Conservation (phyloP, 2,797 vertebrate species). For the Toxotes lorentzi region DNA sequence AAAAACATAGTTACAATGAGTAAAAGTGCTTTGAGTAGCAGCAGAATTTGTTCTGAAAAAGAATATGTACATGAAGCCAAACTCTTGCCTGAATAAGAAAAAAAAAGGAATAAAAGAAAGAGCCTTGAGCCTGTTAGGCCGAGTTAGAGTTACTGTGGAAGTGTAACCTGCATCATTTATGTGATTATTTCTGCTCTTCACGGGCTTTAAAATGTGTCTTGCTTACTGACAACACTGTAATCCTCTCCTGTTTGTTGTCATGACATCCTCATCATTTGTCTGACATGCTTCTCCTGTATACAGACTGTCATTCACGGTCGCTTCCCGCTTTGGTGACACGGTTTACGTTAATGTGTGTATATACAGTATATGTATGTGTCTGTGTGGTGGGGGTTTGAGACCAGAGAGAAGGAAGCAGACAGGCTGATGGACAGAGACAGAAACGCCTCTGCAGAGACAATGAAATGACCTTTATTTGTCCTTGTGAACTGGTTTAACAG, state of each 20-base stretch:
- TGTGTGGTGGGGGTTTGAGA: slow-evolving; percentile 16
- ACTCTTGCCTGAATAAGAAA: slow-evolving; percentile 29
- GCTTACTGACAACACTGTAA: slow-evolving; percentile 71
- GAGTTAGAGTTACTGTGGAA: slow-evolving; percentile 39
- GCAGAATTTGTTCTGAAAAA: slow-evolving; percentile 1
- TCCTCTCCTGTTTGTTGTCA: slow-evolving; percentile 71
- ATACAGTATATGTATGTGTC: slow-evolving; percentile 14
- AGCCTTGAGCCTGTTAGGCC: slow-evolving; percentile 46
- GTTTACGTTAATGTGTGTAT: slow-evolving; percentile 5
- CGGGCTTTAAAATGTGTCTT: slow-evolving; percentile 55
- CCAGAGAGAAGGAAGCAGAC: slow-evolving; percentile 12
- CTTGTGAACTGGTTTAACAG: slow-evolving; percentile 61
- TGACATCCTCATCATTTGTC: slow-evolving; percentile 60
- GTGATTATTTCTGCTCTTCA: slow-evolving; percentile 68
- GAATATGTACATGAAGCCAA: slow-evolving; percentile 19
- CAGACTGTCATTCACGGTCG: slow-evolving; percentile 41
- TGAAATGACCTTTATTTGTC: slow-evolving; percentile 74
- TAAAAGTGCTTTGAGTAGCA: slow-evolving; percentile 19
- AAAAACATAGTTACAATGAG: background rate
- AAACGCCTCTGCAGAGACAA: slow-evolving; percentile 37
- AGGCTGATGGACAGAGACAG: slow-evolving; percentile 19
- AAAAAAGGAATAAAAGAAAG: slow-evolving; percentile 32
- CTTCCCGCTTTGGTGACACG: slow-evolving; percentile 26
- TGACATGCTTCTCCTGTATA: slow-evolving; percentile 51
- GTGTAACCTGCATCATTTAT: slow-evolving; percentile 67